These are phyloP conservation scores for Archegozetes longisetosus DNA, from an alignment of 1,140 invertebrate genomes.

Conservation along the genomic window DNA sequence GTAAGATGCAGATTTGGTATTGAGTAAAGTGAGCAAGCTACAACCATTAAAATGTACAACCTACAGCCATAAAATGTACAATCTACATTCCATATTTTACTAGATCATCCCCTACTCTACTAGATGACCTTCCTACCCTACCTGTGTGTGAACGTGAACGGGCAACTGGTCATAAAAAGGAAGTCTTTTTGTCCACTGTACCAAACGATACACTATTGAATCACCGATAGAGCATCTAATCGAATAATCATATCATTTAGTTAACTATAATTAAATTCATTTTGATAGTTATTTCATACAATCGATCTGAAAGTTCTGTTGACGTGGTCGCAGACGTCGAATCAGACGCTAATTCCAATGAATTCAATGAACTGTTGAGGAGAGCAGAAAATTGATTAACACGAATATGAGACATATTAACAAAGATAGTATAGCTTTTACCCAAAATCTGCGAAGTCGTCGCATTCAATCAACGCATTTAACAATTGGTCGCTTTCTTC, in stretches of 20 bases:
- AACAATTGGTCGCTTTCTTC: conserved; percentile 69
- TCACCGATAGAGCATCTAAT: conserved; percentile 68
- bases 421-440: neutral
- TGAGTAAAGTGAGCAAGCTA: too few relatives aligned
- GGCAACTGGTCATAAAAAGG: conserved; percentile 91
- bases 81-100: too few relatives aligned
- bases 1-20: too few relatives aligned
- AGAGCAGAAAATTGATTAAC: neutral
- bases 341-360: neutral
- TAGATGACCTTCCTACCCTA: too few relatives aligned
- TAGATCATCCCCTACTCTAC: too few relatives aligned
- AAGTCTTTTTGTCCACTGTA: conserved; percentile 93
- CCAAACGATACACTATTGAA: conserved; percentile 88
- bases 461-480: conserved; percentile 75
- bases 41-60: too few relatives aligned
- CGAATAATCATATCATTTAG: neutral
- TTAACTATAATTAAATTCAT: neutral
- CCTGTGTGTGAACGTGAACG: conserved; percentile 47
- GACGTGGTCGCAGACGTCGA: neutral
- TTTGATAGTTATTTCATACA: neutral
- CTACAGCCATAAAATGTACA: too few relatives aligned
- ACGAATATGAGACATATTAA: neutral
- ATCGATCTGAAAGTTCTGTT: neutral
- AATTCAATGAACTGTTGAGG: neutral
- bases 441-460: conserved; percentile 77